Base-by-base conservation (phyloP, 2,797 vertebrate species). In the Manis javanica region DNA sequence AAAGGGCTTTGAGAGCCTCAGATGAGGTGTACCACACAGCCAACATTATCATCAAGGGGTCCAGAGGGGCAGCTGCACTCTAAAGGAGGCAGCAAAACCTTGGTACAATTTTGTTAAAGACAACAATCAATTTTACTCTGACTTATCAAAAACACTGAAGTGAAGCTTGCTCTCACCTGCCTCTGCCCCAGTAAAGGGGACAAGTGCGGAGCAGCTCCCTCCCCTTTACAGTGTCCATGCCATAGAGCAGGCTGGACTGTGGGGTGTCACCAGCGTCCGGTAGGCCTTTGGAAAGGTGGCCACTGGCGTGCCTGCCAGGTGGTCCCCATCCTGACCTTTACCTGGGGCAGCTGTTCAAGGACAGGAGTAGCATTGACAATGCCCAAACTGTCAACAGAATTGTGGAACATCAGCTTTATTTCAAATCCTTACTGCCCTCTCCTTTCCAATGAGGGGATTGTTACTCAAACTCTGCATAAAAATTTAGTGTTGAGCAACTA, bases 251-350 rank as follows among this genome's bases (percentile, higher is more conserved):
- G 14, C 51, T 23, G 49, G 78, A 14, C 31, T 24, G 4, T 1
- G 16, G 6, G 0, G 18, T 3, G 0, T 4, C 39, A 34, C 8
- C 10, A 21, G 16, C 24, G 29, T 39, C 68, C 68, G 11, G 10
- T 7, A 51, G 87, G 61, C 3, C 15, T 39, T 39, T 53, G 49
- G 74, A 39, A 39, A 78, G 34, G n/a, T 2, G 4, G 11, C 57
- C 8, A 9, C 0, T 10, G 74, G 68, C 61, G 13, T 4, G 0
- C 21, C 31, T 49, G 51, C 21, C 15, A 34, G 72, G 21, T 14
- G 29, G n/a, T 37, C 23, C 13, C 16, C 64, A 64, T 31, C 3
- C 55, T 31, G 15, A 59, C 15, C 55, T 23, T 29, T 15, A 18
- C 8, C 3, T 37, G 11, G 5, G 64, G 24, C 34, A 19, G 21